phyloP scores from a whole-genome alignment of 2,888 invertebrate species.

The Craniophora ligustri region DNA sequence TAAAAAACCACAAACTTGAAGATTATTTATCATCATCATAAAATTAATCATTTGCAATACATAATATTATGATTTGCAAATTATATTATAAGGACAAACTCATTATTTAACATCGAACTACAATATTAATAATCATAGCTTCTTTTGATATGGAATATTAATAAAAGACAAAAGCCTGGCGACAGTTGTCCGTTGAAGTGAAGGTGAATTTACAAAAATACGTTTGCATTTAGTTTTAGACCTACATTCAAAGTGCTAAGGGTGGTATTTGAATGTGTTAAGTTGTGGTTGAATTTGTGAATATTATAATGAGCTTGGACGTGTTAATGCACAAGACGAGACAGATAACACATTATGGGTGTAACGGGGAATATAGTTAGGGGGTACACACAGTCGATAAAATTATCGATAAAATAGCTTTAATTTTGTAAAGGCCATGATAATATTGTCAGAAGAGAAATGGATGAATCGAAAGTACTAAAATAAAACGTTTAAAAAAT shows the following conservation, averaged over 20 bases:
- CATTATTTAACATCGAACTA: too few relatives aligned
- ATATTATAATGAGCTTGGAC: constrained; percentile 79
- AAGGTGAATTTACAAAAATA: constrained; percentile 15
- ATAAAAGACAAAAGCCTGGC: constrained; percentile 43
- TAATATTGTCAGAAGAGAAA: too few relatives aligned
- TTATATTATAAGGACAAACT: too few relatives aligned
- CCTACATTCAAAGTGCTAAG: constrained; percentile 5
- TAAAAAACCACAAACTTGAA: too few relatives aligned
- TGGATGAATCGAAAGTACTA: too few relatives aligned
- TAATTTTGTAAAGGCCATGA: background rate
- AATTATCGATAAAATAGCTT: constrained; percentile 42
- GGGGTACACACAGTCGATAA: constrained; percentile 24
- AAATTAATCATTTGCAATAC: too few relatives aligned
- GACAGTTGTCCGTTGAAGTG: constrained; percentile 47
- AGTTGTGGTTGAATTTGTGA: constrained; percentile 40
- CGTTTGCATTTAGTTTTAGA: constrained; percentile 5
- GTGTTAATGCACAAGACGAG: constrained; percentile 81
- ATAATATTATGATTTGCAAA: too few relatives aligned
- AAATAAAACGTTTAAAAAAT: too few relatives aligned
- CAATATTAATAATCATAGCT: too few relatives aligned
- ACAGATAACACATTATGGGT: constrained; percentile 75
- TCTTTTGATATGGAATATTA: constrained; percentile 28
- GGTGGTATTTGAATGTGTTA: constrained; percentile 22
- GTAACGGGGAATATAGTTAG: constrained; percentile 65
- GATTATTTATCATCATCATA: too few relatives aligned